Base-by-base conservation (phyloP, 2,113 vertebrate species). In the Leucopsar rothschildi region DNA sequence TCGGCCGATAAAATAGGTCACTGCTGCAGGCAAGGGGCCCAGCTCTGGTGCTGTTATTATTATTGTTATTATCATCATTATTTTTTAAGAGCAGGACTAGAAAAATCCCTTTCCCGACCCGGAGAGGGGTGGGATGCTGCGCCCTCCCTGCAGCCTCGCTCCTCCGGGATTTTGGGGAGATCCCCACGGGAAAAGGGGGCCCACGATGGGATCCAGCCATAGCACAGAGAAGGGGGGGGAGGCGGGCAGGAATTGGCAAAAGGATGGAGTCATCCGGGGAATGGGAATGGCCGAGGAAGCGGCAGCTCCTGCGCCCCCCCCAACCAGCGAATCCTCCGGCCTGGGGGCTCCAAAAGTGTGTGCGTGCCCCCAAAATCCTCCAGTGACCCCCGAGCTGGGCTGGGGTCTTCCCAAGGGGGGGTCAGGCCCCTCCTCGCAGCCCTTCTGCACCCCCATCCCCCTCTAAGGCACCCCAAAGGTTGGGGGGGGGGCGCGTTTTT, bases 251-350 rank as follows among this genome's bases (percentile, higher is more conserved):
- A 88, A 93, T 68, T 81, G 73, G 39, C 75, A 88, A 39, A 81
- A 95, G 87, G 94, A 93, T 81, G 88, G 91, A 93, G 83, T 88
- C 94, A 95, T 95, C 88, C 91, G 94, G 94, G 94, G 88, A 95
- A 93, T 77, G 70, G 39, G 70, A 82, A 86, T 59, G 84, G 76
- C 90, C 47, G 86, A 88, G 91, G 66, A 79, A 86, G 82, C 55
- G 15, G 47, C 47, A 24, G 52, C 33, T 76, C 33, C 35, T 28
- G 69, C 31, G 13, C 64, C 19, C n/a, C 63, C 60, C 42, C 35
- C 18, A 8, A 12, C 5, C 59, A 39, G 45, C 52, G 4, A 59
- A 88, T 70, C 78, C 87, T 66, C 87, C 1, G 68, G 68, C 79
- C 82, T 84, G 83, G 66, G 77, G 60, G 76, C 35, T 33, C 27